These are phyloP conservation scores for Gnatocerus cornutus DNA, from an alignment of 2,888 invertebrate genomes.

Conservation along the genomic window DNA sequence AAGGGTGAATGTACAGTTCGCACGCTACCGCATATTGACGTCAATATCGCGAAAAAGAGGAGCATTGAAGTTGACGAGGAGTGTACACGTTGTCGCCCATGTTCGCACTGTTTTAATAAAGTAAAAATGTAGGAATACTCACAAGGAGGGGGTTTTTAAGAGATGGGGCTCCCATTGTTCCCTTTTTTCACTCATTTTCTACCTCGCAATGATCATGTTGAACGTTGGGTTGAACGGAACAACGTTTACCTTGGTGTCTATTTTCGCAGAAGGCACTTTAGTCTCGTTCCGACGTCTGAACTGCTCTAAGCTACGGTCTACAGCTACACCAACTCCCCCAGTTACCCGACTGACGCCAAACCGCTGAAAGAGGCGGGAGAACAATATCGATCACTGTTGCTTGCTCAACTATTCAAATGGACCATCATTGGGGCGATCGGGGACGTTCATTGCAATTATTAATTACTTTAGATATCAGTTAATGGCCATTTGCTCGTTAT, in stretches of 20 bases:
- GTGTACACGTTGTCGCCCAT: no score
- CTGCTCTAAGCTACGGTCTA: slow-evolving; percentile 28
- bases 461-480: neutral
- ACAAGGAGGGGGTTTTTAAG: slow-evolving; percentile 20
- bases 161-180: slow-evolving; percentile 26
- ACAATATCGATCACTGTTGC: slow-evolving; percentile 33
- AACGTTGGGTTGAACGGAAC: slow-evolving; percentile 2
- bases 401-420: slow-evolving; percentile 21
- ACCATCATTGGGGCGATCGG: slow-evolving; percentile 18
- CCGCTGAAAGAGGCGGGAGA: slow-evolving; percentile 41
- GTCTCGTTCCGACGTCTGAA: slow-evolving; percentile 22
- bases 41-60: neutral
- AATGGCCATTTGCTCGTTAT: no score
- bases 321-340: slow-evolving; percentile 23
- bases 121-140: slow-evolving; percentile 7
- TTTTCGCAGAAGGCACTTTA: slow-evolving; percentile 38
- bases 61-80: neutral
- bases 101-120: neutral
- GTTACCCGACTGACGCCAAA: slow-evolving; percentile 34
- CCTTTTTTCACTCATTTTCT: slow-evolving; percentile 19
- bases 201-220: slow-evolving; percentile 14
- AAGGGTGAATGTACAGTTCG: slow-evolving; percentile 31
- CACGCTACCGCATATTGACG: slow-evolving; percentile 12
- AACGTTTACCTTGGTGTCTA: slow-evolving; percentile 29
- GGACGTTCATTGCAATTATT: neutral